Conservation (phyloP, 2,888 invertebrate species). For the Mallateleia sp. region DNA sequence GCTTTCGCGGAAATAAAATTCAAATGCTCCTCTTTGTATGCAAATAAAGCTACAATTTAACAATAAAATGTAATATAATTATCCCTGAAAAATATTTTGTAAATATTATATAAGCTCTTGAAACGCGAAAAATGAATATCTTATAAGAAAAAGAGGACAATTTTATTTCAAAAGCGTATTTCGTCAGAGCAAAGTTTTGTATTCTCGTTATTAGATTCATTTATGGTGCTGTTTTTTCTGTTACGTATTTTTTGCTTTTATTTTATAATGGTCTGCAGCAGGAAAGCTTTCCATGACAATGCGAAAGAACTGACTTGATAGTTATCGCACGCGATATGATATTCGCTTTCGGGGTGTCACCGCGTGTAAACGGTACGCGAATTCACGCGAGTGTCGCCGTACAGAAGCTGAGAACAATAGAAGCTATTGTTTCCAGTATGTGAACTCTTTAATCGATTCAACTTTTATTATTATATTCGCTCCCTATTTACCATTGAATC, state of each 20-base stretch:
- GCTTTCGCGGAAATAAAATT: slow-evolving; percentile 3
- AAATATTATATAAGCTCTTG: slow-evolving; percentile 35
- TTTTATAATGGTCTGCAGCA: slow-evolving; percentile 64
- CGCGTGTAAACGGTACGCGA: slow-evolving; percentile 75
- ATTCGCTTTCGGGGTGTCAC: slow-evolving; percentile 79
- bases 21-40: background rate
- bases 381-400: slow-evolving; percentile 73
- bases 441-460: slow-evolving; percentile 71
- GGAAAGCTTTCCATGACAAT: slow-evolving; percentile 72
- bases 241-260: slow-evolving; percentile 49
- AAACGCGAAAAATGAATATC: slow-evolving; percentile 29
- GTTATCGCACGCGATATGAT: slow-evolving; percentile 79
- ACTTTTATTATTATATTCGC: slow-evolving; percentile 57
- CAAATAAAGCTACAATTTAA: background rate
- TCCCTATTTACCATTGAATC: slow-evolving; percentile 45
- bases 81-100: slow-evolving; percentile 24
- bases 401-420: slow-evolving; percentile 69
- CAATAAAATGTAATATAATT: slow-evolving; percentile 14
- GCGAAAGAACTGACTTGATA: slow-evolving; percentile 70
- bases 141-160: slow-evolving; percentile 23
- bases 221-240: slow-evolving; percentile 49
- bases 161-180: slow-evolving; percentile 57
- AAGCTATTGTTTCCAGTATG: slow-evolving; percentile 67
- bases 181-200: slow-evolving; percentile 56
- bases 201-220: slow-evolving; percentile 65